Percentiles rank a stretch among this genome's conserved stretches.
Evolutionary conservation across 2,888 invertebrate species (phyloP).

Genomic region (Parnassius mnemosyne): DNA sequence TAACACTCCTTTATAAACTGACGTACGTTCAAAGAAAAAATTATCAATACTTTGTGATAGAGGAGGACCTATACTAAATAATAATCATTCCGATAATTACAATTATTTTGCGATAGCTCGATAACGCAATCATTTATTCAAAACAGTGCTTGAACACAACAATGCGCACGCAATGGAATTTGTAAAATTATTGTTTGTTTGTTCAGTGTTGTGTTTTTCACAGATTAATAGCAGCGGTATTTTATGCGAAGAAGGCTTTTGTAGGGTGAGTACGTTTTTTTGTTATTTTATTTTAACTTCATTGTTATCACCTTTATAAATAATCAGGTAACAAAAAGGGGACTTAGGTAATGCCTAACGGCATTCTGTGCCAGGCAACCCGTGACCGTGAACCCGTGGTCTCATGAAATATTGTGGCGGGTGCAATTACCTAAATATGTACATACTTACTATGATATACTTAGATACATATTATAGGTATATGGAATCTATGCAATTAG

Average conservation of each 20-base stretch:
- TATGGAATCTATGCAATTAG: too few relatives aligned
- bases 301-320: too few relatives aligned
- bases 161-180: conserved; percentile 49
- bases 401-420: too few relatives aligned
- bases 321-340: too few relatives aligned
- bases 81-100: conserved; percentile 36
- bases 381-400: too few relatives aligned
- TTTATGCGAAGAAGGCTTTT: conserved; percentile 60
- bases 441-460: too few relatives aligned
- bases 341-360: too few relatives aligned
- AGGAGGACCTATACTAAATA: conserved; percentile 23
- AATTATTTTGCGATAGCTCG: conserved; percentile 30
- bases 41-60: conserved; percentile 5
- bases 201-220: conserved; percentile 42
- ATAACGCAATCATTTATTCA: conserved; percentile 38
- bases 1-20: too few relatives aligned
- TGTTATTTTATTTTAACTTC: neutral
- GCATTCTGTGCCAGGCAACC: too few relatives aligned
- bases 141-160: conserved; percentile 33
- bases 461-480: too few relatives aligned
- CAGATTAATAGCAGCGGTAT: conserved; percentile 38
- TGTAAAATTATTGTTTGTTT: conserved; percentile 33
- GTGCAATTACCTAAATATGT: too few relatives aligned
- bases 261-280: conserved; percentile 50
- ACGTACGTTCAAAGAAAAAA: neutral